Base-by-base conservation (phyloP, 2,797 vertebrate species). In the Adelosebastes latens region DNA sequence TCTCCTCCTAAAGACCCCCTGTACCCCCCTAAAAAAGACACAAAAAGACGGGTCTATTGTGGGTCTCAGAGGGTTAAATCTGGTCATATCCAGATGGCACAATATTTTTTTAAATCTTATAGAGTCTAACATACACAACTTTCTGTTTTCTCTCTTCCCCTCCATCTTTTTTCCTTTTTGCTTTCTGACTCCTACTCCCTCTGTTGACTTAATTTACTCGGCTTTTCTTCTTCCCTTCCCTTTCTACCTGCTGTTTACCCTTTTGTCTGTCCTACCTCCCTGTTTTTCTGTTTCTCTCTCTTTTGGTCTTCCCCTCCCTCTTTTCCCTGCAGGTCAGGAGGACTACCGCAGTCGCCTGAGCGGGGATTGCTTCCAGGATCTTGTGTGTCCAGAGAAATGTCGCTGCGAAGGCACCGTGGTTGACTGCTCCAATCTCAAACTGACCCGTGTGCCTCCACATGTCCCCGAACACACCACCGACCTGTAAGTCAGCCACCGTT, bases 351-450 rank as follows among this genome's bases (percentile, higher is more conserved):
- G 96, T 85, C 96, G 97, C 63, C 96, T 99, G 82, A 97, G 96
- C 0, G 96, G 97, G 0, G 97, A 98, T 31, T 99, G 98, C 83
- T 99, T 99, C 95, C 97, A 98, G 95, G 98, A 99, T 84, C 96
- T 98, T 4, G 95, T 98, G 22, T 99, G 98, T 94, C 98, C 98
- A 0, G 98, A 99, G 93, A 97, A 95, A 86, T 99, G 98, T 81
- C 97, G 97, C 87, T 99, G 98, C 0, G 98, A 99, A 88, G 98
- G 98, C 65, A 99, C 98, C 0, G 80, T 99, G n/a, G 97, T 99
- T 12, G 98, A 99, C 94, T 99, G 98, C 94, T 98, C 98, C 77
- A 99, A 98, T 89, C 98, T 99, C 77, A 98, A 98, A 83, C 96
- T 99, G 70, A 94, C 94, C 84, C 97, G 96, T 0, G 72, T 98